Evolutionary conservation across 2,888 invertebrate genomes (phyloP).

Genomic region (Drosophila atroscutellata): DNA sequence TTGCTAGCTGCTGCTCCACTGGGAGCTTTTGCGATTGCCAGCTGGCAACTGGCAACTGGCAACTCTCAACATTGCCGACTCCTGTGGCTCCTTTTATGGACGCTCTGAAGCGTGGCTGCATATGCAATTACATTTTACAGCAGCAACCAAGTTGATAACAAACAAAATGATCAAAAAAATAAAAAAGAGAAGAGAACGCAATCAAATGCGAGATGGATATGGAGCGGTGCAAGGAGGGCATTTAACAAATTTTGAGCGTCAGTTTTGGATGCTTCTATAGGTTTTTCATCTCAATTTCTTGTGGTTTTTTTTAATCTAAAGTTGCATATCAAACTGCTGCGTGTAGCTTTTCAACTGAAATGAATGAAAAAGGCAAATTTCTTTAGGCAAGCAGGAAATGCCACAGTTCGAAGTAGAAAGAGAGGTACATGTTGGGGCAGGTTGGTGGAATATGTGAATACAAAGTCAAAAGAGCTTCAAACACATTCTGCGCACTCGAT

Average conservation of each 20-base stretch:
- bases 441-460: background rate
- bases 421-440: background rate
- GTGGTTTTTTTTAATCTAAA: slow-evolving; percentile 65
- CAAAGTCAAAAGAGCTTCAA: slow-evolving; percentile 33
- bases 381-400: slow-evolving; percentile 61
- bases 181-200: slow-evolving; percentile 5
- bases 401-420: background rate
- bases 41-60: slow-evolving; percentile 14
- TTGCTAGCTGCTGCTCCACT: slow-evolving; percentile 11
- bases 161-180: slow-evolving; percentile 43
- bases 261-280: slow-evolving; percentile 50
- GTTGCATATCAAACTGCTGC: slow-evolving; percentile 73
- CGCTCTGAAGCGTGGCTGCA: slow-evolving; percentile 72
- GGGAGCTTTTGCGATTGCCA: slow-evolving; percentile 33
- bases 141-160: slow-evolving; percentile 74
- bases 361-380: slow-evolving; percentile 68
- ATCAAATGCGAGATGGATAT: slow-evolving; percentile 26
- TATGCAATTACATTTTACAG: slow-evolving; percentile 74
- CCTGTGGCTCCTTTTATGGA: slow-evolving; percentile 52
- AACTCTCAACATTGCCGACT: slow-evolving; percentile 21
- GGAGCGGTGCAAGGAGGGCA: slow-evolving; percentile 45
- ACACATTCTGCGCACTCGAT: slow-evolving; percentile 20
- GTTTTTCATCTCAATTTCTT: background rate
- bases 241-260: slow-evolving; percentile 68
- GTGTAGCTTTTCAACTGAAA: slow-evolving; percentile 75